phyloP scores from a whole-genome alignment of 2,797 vertebrate species.

The Agapornis canus region DNA sequence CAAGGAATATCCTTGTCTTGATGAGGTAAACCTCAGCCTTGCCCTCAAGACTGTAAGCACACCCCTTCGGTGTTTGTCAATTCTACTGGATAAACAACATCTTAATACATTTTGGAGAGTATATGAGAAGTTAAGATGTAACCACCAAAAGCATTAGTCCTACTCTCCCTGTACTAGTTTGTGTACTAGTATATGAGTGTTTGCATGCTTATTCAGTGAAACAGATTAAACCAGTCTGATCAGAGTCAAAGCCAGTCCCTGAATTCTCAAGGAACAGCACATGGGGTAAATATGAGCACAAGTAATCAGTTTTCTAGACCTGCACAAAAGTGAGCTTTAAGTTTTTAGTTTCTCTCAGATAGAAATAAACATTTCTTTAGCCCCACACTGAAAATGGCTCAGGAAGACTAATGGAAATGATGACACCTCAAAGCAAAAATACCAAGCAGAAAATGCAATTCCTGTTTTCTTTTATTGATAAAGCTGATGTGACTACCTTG shows the following conservation, averaged over 20 bases:
- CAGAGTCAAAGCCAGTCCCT: not conserved
- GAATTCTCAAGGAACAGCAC: not conserved
- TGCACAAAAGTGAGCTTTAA: not conserved
- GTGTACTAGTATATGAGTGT: not conserved
- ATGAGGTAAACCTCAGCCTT: not conserved
- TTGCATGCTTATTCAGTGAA: not conserved
- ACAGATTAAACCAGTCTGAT: not conserved
- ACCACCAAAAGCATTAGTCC: not conserved
- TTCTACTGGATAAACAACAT: not conserved
- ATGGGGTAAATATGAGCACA: not conserved
- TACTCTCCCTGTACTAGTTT: not conserved
- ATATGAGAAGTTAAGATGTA: not conserved
- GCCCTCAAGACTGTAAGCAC: not conserved
- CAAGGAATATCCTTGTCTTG: not conserved
- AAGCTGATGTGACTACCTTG: slow-evolving; percentile 90
- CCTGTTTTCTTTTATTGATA: slow-evolving; percentile 91
- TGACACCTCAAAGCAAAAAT: not conserved
- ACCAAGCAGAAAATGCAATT: not conserved
- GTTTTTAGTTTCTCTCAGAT: not conserved
- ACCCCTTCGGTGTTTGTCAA: not conserved
- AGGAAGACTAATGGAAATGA: not conserved
- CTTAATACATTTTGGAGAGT: not conserved
- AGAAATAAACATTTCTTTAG: not conserved
- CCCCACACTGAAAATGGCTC: not conserved
- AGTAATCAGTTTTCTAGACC: not conserved